Base-by-base conservation (phyloP, 2,888 invertebrate genomes). In the Lampropteryx suffumata region DNA sequence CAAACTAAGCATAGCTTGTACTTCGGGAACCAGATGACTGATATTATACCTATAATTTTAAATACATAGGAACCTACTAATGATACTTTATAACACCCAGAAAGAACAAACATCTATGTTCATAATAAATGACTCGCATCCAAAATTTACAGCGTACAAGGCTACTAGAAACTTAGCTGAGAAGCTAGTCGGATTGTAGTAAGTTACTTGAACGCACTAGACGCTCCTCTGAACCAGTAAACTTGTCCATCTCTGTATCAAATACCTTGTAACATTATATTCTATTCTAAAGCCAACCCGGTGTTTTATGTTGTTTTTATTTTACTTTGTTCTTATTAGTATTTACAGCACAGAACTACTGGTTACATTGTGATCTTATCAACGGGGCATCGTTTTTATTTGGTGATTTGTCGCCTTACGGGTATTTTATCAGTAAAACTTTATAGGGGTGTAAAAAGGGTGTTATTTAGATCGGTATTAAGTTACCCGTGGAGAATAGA, bases 361-460 rank as follows among this genome's bases (percentile, higher is more conserved):
- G n/a, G 56, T 51, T 56, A 54, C 53, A 51, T 46, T 27, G 32
- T 32, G 52, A 43, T 43, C 35, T 30, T 49, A 49, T 50, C 45
- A 1, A 29, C 12, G 41, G 37, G 37, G 34, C 24, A 33, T 46
- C 33, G 39, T 4, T 45, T 54, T 45, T 33, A 44, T 41, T 49
- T 2, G 14, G 39, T 21, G 8, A 6, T 37, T 49, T 49, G 17
- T 49, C 45, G 33, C 12, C 17, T 45, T 11, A 2, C 7, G 27
- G 21, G 27, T 29, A 34, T 37, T 24, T 34, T 4, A 17, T 13
- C 7, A 41, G n/a, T 50, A 30, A 41, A 50, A 24, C 6, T 45
- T 41, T 41, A 44, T 44, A 34, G 29, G 34, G 24, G 50, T 21
- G 33, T 45, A 13, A 37, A 32, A 14, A 35, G 7, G 17, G 27